These are phyloP conservation scores for Limnephilus rhombicus DNA, from an alignment of 2,888 invertebrate species.

Conservation along the genomic window DNA sequence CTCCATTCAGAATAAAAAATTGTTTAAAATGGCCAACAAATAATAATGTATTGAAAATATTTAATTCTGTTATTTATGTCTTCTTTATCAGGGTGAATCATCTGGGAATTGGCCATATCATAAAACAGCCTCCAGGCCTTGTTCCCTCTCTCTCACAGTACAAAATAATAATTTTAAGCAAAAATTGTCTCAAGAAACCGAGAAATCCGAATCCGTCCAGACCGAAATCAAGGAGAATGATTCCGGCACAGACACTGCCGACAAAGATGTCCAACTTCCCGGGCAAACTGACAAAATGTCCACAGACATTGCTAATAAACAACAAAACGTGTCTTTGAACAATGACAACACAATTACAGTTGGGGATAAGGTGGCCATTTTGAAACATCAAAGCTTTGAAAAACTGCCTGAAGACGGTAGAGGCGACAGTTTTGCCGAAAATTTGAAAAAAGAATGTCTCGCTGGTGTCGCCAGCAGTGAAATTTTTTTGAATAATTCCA, in stretches of 20 bases:
- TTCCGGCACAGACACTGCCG: conserved; percentile 41
- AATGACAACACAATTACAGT: not conserved
- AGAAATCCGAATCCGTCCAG: conserved; percentile 60
- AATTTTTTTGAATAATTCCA: conserved; percentile 49
- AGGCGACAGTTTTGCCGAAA: conserved; percentile 53
- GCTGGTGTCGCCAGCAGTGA: conserved; percentile 55
- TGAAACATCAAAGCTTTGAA: conserved; percentile 28
- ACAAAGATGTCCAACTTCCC: conserved; percentile 56
- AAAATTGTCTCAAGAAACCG: conserved; percentile 52
- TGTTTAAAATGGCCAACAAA: too few relatives aligned
- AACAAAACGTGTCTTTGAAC: conserved; percentile 32
- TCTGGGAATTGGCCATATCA: conserved; percentile 65
- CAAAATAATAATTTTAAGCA: conserved; percentile 65
- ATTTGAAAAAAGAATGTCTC: conserved; percentile 63
- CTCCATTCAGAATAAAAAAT: too few relatives aligned
- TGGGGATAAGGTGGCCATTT: conserved; percentile 25
- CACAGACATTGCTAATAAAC: conserved; percentile 24
- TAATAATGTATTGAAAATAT: too few relatives aligned
- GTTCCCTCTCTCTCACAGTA: conserved; percentile 63
- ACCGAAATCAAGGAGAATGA: conserved; percentile 58
- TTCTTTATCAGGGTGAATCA: conserved; percentile 61
- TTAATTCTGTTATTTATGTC: not conserved
- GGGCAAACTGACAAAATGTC: conserved; percentile 55
- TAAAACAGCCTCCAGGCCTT: conserved; percentile 63
- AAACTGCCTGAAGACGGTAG: conserved; percentile 36